A percentile compares a stretch with the other conserved stretches of the same genome.
These are phyloP conservation scores for Erpornis zantholeuca DNA, from an alignment of 2,113 vertebrate genomes.

Conservation along the genomic window DNA sequence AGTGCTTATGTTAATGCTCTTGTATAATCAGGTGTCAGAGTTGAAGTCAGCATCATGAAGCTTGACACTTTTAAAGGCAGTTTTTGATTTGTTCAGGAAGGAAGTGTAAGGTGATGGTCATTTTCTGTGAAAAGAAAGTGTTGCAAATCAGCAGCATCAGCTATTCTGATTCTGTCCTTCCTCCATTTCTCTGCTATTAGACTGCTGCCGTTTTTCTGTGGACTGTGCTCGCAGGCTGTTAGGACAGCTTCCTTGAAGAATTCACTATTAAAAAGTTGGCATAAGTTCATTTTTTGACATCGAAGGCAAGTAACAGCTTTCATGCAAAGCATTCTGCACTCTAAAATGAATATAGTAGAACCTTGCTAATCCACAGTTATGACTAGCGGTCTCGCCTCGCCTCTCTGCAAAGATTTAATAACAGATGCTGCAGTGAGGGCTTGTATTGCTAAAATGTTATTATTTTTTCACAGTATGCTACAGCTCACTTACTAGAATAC, in stretches of 20 bases:
- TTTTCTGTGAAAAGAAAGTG: background rate
- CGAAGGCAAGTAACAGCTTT: background rate
- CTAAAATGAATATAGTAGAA: background rate
- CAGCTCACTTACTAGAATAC: background rate
- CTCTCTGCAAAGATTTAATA: slow-evolving; percentile 57
- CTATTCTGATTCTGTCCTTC: background rate
- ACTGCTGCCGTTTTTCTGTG: background rate
- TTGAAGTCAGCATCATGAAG: background rate
- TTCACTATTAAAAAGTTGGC: slow-evolving; percentile 22
- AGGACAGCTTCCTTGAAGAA: background rate
- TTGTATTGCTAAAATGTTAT: slow-evolving; percentile 39
- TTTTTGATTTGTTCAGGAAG: background rate
- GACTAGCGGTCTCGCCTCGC: slow-evolving; percentile 6
- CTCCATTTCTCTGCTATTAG: background rate
- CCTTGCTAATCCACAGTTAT: slow-evolving; percentile 44
- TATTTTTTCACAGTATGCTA: slow-evolving; percentile 25
- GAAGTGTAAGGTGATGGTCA: background rate
- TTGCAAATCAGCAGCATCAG: background rate
- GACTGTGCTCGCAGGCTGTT: background rate
- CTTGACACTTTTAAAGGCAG: background rate
- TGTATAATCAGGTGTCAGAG: background rate
- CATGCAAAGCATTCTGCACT: background rate
- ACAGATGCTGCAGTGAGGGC: slow-evolving; percentile 39
- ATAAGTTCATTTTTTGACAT: background rate
- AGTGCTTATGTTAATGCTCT: background rate